Evolutionary conservation across 2,113 vertebrate species (phyloP).

Genomic region (Caranx ignobilis): DNA sequence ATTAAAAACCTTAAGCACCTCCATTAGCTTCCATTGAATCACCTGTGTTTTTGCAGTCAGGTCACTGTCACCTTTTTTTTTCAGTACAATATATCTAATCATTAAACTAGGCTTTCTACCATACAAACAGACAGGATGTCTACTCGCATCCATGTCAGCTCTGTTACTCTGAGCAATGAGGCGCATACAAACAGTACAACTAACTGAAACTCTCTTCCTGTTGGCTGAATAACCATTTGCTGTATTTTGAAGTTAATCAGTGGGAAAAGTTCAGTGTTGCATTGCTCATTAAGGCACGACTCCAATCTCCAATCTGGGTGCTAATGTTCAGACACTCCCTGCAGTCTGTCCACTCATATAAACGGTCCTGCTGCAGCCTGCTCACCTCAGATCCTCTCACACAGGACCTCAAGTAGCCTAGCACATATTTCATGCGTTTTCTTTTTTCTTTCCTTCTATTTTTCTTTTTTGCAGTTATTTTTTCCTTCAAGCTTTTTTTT

Average conservation of each 20-base stretch:
- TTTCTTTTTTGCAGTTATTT: too few species aligned
- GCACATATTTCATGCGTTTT: neutral
- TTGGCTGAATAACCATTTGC: neutral
- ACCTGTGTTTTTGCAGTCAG: too few species aligned
- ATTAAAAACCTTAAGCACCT: too few species aligned
- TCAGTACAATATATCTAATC: too few species aligned
- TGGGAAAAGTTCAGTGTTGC: neutral
- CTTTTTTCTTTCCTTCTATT: neutral
- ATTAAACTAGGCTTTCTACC: too few species aligned
- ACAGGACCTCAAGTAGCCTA: neutral
- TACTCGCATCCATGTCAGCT: slow-evolving; percentile 9
- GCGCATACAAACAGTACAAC: neutral
- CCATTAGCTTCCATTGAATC: too few species aligned
- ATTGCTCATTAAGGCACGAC: slow-evolving; percentile 22
- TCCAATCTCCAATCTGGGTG: neutral
- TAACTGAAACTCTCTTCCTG: neutral
- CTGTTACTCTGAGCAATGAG: neutral
- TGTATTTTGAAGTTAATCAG: slow-evolving; percentile 14
- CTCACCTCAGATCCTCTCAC: neutral
- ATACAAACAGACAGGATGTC: too few species aligned
- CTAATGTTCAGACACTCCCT: slow-evolving; percentile 4
- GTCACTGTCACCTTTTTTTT: too few species aligned
- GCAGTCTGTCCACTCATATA: neutral
- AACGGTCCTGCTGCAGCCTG: neutral
- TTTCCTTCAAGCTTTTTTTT: too few species aligned